Percentiles rank a stretch among this genome's conserved stretches.
Evolutionary conservation across 2,888 invertebrate species (phyloP).

Genomic region (Andrena trimmerana): DNA sequence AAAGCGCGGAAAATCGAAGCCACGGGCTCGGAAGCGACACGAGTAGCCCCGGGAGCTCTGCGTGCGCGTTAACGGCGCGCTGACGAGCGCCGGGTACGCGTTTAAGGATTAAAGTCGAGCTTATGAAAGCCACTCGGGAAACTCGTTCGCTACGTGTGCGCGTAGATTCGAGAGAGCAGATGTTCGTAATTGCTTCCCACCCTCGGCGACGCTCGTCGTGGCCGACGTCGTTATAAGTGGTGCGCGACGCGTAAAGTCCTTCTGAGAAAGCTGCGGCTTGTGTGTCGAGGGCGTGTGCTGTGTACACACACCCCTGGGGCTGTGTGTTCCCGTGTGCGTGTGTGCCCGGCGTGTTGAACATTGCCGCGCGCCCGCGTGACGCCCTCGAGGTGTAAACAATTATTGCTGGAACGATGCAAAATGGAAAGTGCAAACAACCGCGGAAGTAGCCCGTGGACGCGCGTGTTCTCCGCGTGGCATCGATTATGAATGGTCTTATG

Average conservation of each 20-base stretch:
- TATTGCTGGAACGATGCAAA: slow-evolving; percentile 58
- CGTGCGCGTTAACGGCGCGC: slow-evolving; percentile 44
- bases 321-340: slow-evolving; percentile 44
- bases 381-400: slow-evolving; percentile 58
- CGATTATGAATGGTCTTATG: slow-evolving; percentile 33
- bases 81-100: slow-evolving; percentile 66
- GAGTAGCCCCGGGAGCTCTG: not conserved
- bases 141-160: slow-evolving; percentile 65
- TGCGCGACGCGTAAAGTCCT: slow-evolving; percentile 67
- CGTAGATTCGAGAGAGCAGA: slow-evolving; percentile 72
- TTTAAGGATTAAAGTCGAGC: slow-evolving; percentile 74
- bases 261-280: slow-evolving; percentile 60
- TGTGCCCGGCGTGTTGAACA: slow-evolving; percentile 36
- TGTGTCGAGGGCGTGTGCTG: slow-evolving; percentile 20
- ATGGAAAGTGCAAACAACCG: slow-evolving; percentile 56
- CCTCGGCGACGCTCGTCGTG: slow-evolving; percentile 17
- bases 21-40: not conserved
- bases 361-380: slow-evolving; percentile 17
- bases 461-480: slow-evolving; percentile 10
- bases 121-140: slow-evolving; percentile 68
- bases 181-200: slow-evolving; percentile 71
- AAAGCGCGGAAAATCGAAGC: not conserved
- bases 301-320: slow-evolving; percentile 39
- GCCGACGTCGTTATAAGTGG: slow-evolving; percentile 55
- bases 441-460: not conserved